Evolutionary conservation across 2,888 invertebrate species (phyloP).

Genomic region (Lepidochrysops patricia): DNA sequence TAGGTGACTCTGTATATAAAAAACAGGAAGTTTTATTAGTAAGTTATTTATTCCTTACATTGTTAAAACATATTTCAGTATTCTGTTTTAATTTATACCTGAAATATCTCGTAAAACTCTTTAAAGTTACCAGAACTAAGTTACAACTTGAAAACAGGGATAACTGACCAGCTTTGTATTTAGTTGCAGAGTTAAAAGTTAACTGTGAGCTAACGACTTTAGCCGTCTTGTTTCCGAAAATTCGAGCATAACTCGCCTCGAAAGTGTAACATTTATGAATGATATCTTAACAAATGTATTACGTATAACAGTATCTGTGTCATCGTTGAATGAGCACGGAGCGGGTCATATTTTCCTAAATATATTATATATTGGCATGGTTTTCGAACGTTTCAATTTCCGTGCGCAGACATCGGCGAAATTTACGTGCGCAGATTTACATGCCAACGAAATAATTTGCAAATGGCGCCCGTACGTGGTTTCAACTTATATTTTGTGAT

Average conservation of each 20-base stretch:
- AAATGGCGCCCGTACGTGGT: slow-evolving; percentile 53
- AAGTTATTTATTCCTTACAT: too few species aligned
- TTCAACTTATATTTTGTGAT: slow-evolving; percentile 59
- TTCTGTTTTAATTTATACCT: slow-evolving; percentile 26
- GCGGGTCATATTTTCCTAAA: slow-evolving; percentile 45
- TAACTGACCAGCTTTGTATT: slow-evolving; percentile 18
- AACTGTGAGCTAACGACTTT: slow-evolving; percentile 1
- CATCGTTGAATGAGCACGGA: slow-evolving; percentile 17
- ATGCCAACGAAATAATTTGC: slow-evolving; percentile 67
- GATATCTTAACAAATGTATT: slow-evolving; percentile 7
- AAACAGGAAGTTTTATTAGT: too few species aligned
- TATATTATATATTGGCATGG: slow-evolving; percentile 63
- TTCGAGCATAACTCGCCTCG: not conserved
- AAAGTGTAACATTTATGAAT: not conserved
- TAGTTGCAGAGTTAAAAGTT: slow-evolving; percentile 18
- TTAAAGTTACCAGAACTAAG: slow-evolving; percentile 15
- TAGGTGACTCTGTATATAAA: too few species aligned
- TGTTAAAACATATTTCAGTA: not conserved
- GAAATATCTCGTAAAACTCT: slow-evolving; percentile 11
- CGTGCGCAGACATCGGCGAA: slow-evolving; percentile 65
- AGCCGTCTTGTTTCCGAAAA: not conserved
- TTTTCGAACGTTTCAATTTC: slow-evolving; percentile 71
- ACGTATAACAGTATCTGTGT: slow-evolving; percentile 4
- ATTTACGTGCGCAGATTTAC: slow-evolving; percentile 72
- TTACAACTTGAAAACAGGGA: slow-evolving; percentile 15